Base-by-base conservation (phyloP, 2,797 vertebrate genomes). In the Petrocephalus sullivani region DNA sequence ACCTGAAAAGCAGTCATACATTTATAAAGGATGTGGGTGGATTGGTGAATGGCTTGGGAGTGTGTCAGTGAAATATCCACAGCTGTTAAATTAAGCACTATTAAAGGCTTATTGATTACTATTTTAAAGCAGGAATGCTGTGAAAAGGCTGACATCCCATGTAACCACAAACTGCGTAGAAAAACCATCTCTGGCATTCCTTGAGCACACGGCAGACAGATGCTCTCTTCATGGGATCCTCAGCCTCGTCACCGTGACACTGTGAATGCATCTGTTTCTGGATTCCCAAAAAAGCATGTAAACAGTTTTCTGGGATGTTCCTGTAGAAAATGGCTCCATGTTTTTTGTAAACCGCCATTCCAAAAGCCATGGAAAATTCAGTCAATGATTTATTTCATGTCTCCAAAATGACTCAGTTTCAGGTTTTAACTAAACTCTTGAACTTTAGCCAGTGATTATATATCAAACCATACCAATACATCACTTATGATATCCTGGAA, bases 61-160 rank as follows among this genome's bases (percentile, higher is more conserved):
- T n/a, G 19, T 81, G 19, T 81, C 41, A 81, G 41, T 81, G 8
- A n/a, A 81, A 49, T 81, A 81, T 81, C 37, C 19, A 49, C 19
- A 81, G 41, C 41, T 75, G 67, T 75, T 41, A 75, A 41, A 75
- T 75, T 75, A 37, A 81, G 41, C 41, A 81, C 41, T 49, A 81
- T 81, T 81, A 81, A 81, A 49, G 16, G 41, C 28, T 86, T 86
- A 28, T 21, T 56, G 28, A 58, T 37, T n/a, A n/a, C 7, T n/a
- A 46, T 58, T 57, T 86, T 86, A 41, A 86, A 57, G 58, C 33
- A 60, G 16, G 58, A 61, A 86, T 33, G 58, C 58, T 86, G 84
- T 33, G 21, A 54, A 49, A 46, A 83, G 81, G 19, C 41, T 84
- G 82, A 54, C 49, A 84, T 84, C 33, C 67, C 67, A 37, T 7